Evolutionary conservation across 2,113 vertebrate genomes (phyloP).

Genomic region (Ranitomeya variabilis): DNA sequence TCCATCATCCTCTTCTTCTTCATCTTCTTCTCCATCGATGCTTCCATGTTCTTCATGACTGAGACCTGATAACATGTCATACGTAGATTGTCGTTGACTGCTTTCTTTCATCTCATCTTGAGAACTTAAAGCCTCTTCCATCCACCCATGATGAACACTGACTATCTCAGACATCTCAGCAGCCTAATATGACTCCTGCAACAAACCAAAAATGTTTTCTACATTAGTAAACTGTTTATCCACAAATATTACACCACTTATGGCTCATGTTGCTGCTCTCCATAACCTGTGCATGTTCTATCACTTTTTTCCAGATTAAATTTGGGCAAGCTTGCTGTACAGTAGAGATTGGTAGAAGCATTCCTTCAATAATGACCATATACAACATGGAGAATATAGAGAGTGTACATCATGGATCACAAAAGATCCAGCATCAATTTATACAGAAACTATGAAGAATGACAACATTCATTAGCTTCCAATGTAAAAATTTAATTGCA

Average conservation of each 20-base stretch:
- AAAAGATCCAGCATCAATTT: too few relatives aligned
- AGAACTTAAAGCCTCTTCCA: constrained; percentile 76
- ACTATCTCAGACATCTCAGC: constrained; percentile 76
- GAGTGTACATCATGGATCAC: background rate
- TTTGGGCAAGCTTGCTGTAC: background rate
- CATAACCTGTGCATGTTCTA: background rate
- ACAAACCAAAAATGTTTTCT: background rate
- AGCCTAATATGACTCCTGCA: background rate
- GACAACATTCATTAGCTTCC: too few relatives aligned
- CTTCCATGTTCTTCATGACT: constrained; percentile 76
- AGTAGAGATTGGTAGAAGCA: background rate
- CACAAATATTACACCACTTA: too few relatives aligned
- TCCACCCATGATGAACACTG: constrained; percentile 79
- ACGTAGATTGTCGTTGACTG: constrained; percentile 67
- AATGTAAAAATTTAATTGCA: too few relatives aligned
- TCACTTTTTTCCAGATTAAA: background rate
- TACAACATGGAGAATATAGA: background rate
- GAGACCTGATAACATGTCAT: constrained; percentile 73
- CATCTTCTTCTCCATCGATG: constrained; percentile 74
- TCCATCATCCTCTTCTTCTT: constrained; percentile 75
- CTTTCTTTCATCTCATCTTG: constrained; percentile 81
- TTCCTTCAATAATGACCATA: background rate
- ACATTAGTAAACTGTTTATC: too few relatives aligned
- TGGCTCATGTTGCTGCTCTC: too few relatives aligned
- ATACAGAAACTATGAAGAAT: too few relatives aligned